phyloP scores from a whole-genome alignment of 1,140 invertebrate genomes.

The Semibalanus balanoides region DNA sequence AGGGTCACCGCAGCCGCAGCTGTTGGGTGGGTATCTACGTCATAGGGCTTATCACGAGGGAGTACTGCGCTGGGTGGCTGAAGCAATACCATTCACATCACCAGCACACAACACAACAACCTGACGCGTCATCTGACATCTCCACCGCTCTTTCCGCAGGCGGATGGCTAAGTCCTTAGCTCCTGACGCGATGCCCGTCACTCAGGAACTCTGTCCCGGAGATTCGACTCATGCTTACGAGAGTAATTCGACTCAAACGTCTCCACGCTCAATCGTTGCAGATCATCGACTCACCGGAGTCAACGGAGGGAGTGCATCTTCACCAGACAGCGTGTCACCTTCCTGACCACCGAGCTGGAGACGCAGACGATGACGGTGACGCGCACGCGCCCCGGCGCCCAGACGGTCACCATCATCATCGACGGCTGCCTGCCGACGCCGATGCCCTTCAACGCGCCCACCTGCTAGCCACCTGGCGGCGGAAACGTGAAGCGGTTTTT shows the following conservation, averaged over 20 bases:
- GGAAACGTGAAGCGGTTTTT: neutral
- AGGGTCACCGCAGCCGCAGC: too few species aligned
- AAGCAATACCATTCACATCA: too few species aligned
- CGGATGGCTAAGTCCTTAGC: neutral
- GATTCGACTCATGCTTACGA: too few species aligned
- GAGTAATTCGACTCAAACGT: neutral
- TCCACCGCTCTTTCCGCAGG: too few species aligned
- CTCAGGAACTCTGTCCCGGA: too few species aligned
- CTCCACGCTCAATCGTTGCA: neutral
- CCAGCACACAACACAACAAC: too few species aligned
- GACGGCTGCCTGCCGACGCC: neutral
- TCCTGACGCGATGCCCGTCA: neutral
- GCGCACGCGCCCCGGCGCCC: neutral
- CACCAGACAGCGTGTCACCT: neutral
- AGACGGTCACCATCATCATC: constrained; percentile 3
- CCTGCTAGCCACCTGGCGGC: neutral
- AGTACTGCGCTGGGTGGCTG: too few species aligned
- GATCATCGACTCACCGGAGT: neutral
- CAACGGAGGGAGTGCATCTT: neutral
- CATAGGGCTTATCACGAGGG: too few species aligned
- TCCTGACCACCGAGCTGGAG: neutral
- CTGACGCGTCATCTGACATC: too few species aligned
- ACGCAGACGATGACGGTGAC: constrained; percentile 3
- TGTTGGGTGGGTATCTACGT: too few species aligned
- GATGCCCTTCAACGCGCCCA: constrained; percentile 4